Conservation (phyloP, 23 tunicate species). For the Styela clava region DNA sequence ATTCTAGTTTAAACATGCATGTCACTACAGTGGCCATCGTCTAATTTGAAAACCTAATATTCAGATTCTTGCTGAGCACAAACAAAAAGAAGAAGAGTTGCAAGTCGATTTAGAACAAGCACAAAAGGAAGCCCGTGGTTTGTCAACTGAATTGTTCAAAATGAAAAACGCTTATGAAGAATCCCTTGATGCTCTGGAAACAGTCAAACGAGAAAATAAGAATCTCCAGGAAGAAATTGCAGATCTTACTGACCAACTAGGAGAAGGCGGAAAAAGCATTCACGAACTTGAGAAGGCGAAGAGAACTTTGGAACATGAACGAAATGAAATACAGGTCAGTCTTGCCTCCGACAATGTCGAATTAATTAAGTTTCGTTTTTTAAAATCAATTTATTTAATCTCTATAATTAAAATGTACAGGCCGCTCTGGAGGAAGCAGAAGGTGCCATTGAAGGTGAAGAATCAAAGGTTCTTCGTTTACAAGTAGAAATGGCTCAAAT, state of each 20-base stretch:
- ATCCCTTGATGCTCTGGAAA: slow-evolving; percentile 35
- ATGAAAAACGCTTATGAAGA: slow-evolving; percentile 36
- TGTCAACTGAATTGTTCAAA: slow-evolving; percentile 28
- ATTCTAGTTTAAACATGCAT: too few species aligned
- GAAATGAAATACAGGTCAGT: slow-evolving; percentile 31
- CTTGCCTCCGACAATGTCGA: too few species aligned
- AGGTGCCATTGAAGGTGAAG: slow-evolving; percentile 44
- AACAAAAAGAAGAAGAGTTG: slow-evolving; percentile 36
- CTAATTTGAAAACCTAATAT: too few species aligned
- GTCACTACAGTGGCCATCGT: too few species aligned
- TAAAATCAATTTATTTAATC: too few species aligned
- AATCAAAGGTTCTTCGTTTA: slow-evolving; percentile 42
- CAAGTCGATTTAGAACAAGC: slow-evolving; percentile 36
- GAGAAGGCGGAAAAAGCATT: slow-evolving; percentile 34
- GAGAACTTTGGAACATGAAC: slow-evolving; percentile 33
- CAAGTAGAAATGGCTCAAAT: slow-evolving; percentile 54
- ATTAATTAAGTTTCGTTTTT: too few species aligned
- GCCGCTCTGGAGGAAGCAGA: slow-evolving; percentile 49
- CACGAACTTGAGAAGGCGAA: slow-evolving; percentile 41
- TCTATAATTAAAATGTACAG: neutral
- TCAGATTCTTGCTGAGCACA: slow-evolving; percentile 31
- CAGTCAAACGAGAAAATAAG: slow-evolving; percentile 36
- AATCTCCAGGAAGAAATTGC: slow-evolving; percentile 38
- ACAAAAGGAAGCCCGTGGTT: slow-evolving; percentile 37
- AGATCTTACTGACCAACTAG: slow-evolving; percentile 36